These are phyloP conservation scores for Agrotis segetum DNA, from an alignment of 2,888 invertebrate species.

Conservation along the genomic window DNA sequence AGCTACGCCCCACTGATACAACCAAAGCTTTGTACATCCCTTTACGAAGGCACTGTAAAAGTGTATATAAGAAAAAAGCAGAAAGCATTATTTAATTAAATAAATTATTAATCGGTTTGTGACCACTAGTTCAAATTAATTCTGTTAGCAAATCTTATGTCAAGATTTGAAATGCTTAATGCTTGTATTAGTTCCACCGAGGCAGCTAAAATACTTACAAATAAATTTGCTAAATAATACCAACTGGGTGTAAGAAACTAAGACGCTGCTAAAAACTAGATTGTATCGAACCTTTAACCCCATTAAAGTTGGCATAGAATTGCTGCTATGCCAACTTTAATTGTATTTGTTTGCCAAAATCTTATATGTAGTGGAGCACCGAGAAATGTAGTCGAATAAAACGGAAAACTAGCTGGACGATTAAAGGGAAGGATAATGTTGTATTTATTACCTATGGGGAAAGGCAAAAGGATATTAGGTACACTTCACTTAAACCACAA, in stretches of 20 bases:
- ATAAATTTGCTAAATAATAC: background rate
- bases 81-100: no score
- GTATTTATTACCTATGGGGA: background rate
- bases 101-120: no score
- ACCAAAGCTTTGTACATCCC: no score
- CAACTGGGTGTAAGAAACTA: background rate
- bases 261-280: background rate
- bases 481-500: background rate
- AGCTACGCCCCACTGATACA: no score
- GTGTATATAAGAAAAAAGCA: no score
- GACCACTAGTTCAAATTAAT: conserved; percentile 3
- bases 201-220: background rate
- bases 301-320: background rate
- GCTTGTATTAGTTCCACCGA: background rate
- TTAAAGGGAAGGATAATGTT: background rate
- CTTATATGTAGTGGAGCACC: background rate
- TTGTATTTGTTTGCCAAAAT: background rate
- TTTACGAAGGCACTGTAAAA: no score
- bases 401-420: background rate
- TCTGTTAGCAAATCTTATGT: no score
- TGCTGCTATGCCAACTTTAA: no score
- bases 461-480: background rate
- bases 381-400: background rate
- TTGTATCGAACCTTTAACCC: background rate
- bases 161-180: background rate